A percentile compares a stretch with the other conserved stretches of the same genome.
Conservation (phyloP, 2,797 vertebrate genomes). For the Thaleichthys pacificus region DNA sequence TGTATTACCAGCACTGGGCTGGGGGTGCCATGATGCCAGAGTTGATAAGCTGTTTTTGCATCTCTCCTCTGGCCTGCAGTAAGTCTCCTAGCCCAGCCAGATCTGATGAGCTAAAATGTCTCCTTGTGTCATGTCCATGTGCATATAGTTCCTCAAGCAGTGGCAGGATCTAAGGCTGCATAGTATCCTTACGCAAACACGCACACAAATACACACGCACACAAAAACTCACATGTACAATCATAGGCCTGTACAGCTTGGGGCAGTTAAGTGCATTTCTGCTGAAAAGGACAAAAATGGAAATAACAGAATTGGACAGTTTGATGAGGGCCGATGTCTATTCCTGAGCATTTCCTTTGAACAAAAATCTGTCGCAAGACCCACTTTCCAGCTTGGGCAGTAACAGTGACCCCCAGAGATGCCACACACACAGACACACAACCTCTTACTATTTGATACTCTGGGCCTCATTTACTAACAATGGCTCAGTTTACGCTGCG, state of each 20-base stretch:
- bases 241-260: conserved; percentile 17
- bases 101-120: conserved; percentile 18
- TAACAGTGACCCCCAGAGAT: conserved; percentile 47
- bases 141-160: conserved; percentile 43
- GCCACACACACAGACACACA: conserved; percentile 18
- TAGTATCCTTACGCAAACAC: conserved; percentile 7
- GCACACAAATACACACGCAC: neutral
- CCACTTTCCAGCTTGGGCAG: conserved; percentile 51
- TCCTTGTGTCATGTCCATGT: conserved; percentile 39
- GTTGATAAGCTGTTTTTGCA: conserved; percentile 26
- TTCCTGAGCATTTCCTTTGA: conserved; percentile 60
- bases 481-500: too few species aligned
- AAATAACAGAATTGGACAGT: conserved; percentile 27
- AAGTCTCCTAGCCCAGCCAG: neutral
- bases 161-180: conserved; percentile 3
- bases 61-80: conserved; percentile 10
- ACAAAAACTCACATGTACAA: conserved; percentile 9
- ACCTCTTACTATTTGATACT: conserved; percentile 22
- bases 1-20: conserved; percentile 43
- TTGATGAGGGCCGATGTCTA: conserved; percentile 38
- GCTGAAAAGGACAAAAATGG: conserved; percentile 15
- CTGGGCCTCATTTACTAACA: too few species aligned
- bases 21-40: neutral
- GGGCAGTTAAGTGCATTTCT: conserved; percentile 17
- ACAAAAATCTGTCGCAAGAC: conserved; percentile 53